A percentile compares a stretch with the other conserved stretches of the same genome.
Conservation (phyloP, 2,888 invertebrate genomes). For the Caenorhabditis uteleia region DNA sequence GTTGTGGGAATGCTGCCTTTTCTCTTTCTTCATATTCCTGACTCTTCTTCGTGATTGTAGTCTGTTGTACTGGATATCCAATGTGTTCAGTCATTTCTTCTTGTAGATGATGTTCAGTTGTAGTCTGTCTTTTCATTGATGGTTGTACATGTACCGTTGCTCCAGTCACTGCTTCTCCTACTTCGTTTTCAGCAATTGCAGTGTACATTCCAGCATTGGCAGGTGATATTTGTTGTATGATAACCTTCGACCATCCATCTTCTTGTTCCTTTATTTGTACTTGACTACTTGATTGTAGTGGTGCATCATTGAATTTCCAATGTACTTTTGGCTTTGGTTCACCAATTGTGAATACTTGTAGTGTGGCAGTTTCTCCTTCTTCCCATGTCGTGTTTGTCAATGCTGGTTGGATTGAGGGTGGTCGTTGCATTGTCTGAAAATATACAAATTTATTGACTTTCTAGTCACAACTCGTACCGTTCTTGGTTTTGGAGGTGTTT, state of each 20-base stretch:
- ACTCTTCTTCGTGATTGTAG: constrained; percentile 21
- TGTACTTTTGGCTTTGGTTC: constrained; percentile 63
- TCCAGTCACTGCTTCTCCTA: constrained; percentile 87
- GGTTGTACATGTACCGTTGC: constrained; percentile 77
- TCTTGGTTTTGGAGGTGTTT: constrained; percentile 37
- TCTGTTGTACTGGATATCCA: constrained; percentile 29
- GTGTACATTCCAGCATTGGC: constrained; percentile 76
- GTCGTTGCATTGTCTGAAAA: constrained; percentile 15
- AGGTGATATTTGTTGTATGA: constrained; percentile 48
- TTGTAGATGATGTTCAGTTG: constrained; percentile 31
- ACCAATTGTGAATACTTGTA: constrained; percentile 60
- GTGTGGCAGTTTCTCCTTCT: constrained; percentile 57
- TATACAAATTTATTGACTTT: background rate
- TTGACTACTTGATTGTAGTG: constrained; percentile 41
- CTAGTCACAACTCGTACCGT: background rate
- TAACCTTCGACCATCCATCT: constrained; percentile 63
- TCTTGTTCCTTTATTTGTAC: constrained; percentile 55
- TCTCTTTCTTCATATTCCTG: constrained; percentile 22
- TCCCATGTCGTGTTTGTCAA: constrained; percentile 60
- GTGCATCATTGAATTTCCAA: constrained; percentile 64
- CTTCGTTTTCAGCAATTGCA: constrained; percentile 86
- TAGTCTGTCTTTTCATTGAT: constrained; percentile 12
- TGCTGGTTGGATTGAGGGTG: constrained; percentile 62
- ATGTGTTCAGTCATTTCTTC: constrained; percentile 33
- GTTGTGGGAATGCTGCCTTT: constrained; percentile 27